Evolutionary conservation across 1,140 invertebrate genomes (phyloP).

Genomic region (Meteorus sp.): DNA sequence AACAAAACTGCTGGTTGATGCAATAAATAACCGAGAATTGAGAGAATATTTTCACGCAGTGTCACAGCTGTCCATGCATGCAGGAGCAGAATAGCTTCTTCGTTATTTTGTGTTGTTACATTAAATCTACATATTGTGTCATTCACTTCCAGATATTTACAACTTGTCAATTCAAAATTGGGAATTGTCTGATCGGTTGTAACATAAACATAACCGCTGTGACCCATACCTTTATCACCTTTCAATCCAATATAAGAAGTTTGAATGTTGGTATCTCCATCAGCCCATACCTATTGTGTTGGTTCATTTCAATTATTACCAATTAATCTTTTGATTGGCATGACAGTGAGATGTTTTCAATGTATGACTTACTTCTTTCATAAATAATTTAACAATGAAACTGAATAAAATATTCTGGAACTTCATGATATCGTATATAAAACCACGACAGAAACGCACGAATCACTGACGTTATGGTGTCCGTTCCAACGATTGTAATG

Average conservation of each 20-base stretch:
- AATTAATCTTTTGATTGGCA: too few relatives aligned
- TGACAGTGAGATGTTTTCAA: too few relatives aligned
- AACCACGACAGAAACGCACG: neutral
- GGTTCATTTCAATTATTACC: too few relatives aligned
- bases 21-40: conserved; percentile 39
- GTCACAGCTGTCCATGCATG: conserved; percentile 37
- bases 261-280: neutral
- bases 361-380: neutral
- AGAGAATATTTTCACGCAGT: conserved; percentile 39
- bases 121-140: conserved; percentile 34
- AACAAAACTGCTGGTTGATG: conserved; percentile 36
- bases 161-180: conserved; percentile 31
- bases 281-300: conserved; percentile 11
- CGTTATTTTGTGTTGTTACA: conserved; percentile 31
- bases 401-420: too few relatives aligned
- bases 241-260: conserved; percentile 25
- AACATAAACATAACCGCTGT: conserved; percentile 29
- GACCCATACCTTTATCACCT: conserved; percentile 27
- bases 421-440: neutral
- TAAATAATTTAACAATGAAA: neutral
- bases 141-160: conserved; percentile 34
- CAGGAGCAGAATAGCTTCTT: conserved; percentile 34
- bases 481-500: too few relatives aligned
- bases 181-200: conserved; percentile 15
- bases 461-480: neutral